These are phyloP conservation scores for Choreutis nemorana DNA, from an alignment of 2,888 invertebrate genomes.

Conservation along the genomic window DNA sequence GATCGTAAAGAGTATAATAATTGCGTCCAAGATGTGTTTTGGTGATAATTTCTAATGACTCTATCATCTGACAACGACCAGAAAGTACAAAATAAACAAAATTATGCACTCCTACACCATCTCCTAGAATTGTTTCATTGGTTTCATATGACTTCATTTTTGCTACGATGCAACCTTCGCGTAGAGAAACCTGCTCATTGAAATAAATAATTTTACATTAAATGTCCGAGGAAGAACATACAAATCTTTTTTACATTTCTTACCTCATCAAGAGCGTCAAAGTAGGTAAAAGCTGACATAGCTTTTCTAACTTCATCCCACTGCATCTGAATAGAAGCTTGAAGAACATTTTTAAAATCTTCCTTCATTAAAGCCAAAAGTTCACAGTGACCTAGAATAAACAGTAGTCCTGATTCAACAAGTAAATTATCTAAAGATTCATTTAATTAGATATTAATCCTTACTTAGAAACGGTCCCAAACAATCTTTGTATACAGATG, in stretches of 20 bases:
- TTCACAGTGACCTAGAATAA: conserved; percentile 67
- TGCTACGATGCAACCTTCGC: conserved; percentile 73
- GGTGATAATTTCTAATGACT: conserved; percentile 55
- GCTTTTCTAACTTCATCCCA: conserved; percentile 70
- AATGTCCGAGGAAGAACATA: too few relatives aligned
- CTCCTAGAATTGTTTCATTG: conserved; percentile 65
- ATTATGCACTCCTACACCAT: conserved; percentile 51
- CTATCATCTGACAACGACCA: conserved; percentile 69
- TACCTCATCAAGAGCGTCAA: conserved; percentile 66
- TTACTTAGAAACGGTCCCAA: conserved; percentile 4
- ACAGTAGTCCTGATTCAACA: too few relatives aligned
- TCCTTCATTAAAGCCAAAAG: conserved; percentile 68
- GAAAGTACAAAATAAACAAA: conserved; percentile 66
- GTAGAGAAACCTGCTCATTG: conserved; percentile 50
- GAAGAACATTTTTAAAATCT: conserved; percentile 70
- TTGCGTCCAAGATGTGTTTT: conserved; percentile 30
- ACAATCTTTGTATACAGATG: not conserved
- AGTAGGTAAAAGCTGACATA: conserved; percentile 70
- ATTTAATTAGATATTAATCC: too few relatives aligned
- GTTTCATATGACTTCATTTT: conserved; percentile 63
- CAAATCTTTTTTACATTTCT: too few relatives aligned
- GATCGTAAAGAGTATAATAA: conserved; percentile 52
- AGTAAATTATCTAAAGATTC: too few relatives aligned
- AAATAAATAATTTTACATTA: conserved; percentile 7
- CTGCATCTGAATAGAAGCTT: conserved; percentile 63